Percentiles rank a stretch among this genome's conserved stretches.
Evolutionary conservation across 2,113 vertebrate genomes (phyloP).

Genomic region (Oreochromis aureus): DNA sequence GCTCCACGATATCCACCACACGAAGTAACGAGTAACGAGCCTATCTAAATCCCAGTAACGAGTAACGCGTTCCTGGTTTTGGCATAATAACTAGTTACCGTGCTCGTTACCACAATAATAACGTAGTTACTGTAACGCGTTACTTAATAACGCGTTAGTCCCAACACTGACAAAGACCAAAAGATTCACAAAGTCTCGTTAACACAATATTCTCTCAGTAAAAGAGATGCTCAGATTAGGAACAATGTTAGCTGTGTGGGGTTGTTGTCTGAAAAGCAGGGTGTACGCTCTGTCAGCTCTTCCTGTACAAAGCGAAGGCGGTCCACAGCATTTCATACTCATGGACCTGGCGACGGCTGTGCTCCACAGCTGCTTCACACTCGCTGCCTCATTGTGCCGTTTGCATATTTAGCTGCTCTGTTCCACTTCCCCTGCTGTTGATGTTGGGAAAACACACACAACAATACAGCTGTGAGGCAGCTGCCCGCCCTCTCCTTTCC

Average conservation of each 20-base stretch:
- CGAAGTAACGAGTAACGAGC: no score
- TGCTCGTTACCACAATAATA: no score
- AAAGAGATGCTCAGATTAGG: not conserved
- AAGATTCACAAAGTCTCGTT: not conserved
- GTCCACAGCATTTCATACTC: not conserved
- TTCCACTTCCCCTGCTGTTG: conserved; percentile 68
- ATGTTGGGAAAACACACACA: conserved; percentile 67
- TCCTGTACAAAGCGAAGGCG: not conserved
- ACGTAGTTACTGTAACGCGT: no score
- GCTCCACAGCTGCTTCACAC: conserved; percentile 59
- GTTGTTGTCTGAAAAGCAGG: not conserved
- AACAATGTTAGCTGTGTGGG: not conserved
- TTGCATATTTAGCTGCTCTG: conserved; percentile 71
- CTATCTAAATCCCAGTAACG: no score
- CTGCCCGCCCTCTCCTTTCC: not conserved
- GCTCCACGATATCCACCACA: no score
- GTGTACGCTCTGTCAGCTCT: not conserved
- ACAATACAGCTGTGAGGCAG: conserved; percentile 51
- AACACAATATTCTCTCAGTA: not conserved
- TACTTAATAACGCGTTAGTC: no score
- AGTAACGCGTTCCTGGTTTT: no score
- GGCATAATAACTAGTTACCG: no score
- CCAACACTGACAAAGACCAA: not conserved
- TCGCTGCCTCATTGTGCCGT: conserved; percentile 57
- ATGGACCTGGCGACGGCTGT: conserved; percentile 15